Percentiles rank a stretch among this genome's conserved stretches.
Evolutionary conservation across 2,888 invertebrate species (phyloP).

Genomic region (Atethmia centrago): DNA sequence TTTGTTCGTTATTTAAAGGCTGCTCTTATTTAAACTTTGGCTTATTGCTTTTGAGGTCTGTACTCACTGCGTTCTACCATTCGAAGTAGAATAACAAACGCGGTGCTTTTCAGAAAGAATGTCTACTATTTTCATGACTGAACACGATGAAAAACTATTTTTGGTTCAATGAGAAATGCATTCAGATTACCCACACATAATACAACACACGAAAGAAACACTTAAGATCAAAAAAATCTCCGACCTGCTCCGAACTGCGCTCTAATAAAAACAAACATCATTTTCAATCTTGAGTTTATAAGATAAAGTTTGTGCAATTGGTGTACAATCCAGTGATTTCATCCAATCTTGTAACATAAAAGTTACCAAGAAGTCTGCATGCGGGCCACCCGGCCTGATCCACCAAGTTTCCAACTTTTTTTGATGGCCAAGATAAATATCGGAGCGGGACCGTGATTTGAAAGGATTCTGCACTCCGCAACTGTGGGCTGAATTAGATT

Average conservation of each 20-base stretch:
- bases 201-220: slow-evolving; percentile 42
- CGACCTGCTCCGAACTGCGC: slow-evolving; percentile 18
- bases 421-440: slow-evolving; percentile 80
- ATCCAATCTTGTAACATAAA: slow-evolving; percentile 83
- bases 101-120: slow-evolving; percentile 27
- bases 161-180: slow-evolving; percentile 51
- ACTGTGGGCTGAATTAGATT: slow-evolving; percentile 45
- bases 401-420: slow-evolving; percentile 81
- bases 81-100: slow-evolving; percentile 13
- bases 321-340: slow-evolving; percentile 67
- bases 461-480: slow-evolving; percentile 60
- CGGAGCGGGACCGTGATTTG: slow-evolving; percentile 65
- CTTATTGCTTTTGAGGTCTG: slow-evolving; percentile 46
- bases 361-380: slow-evolving; percentile 80
- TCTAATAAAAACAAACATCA: slow-evolving; percentile 38
- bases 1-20: slow-evolving; percentile 53
- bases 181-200: slow-evolving; percentile 37
- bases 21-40: slow-evolving; percentile 51
- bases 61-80: slow-evolving; percentile 12
- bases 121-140: slow-evolving; percentile 9
- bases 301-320: slow-evolving; percentile 63
- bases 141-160: slow-evolving; percentile 47
- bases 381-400: slow-evolving; percentile 82
- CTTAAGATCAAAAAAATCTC: slow-evolving; percentile 31
- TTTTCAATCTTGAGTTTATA: slow-evolving; percentile 33